Evolutionary conservation across 2,888 invertebrate species (phyloP).

Genomic region (Metalampra italica): DNA sequence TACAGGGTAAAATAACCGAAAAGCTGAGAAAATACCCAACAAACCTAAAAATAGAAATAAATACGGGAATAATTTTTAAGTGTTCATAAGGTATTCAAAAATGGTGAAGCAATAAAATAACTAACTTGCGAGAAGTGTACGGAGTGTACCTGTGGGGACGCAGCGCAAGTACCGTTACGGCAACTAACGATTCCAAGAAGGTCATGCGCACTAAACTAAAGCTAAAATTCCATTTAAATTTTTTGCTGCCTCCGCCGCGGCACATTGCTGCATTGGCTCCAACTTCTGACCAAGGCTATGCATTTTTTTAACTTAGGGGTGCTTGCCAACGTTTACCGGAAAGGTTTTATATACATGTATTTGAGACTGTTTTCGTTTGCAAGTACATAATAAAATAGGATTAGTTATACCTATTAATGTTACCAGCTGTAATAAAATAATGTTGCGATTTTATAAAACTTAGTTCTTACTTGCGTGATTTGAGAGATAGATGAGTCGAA

Average conservation of each 20-base stretch:
- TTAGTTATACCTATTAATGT: no score
- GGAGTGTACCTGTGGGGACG: constrained; percentile 55
- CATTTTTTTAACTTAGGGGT: constrained; percentile 19
- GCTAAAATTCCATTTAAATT: constrained; percentile 63
- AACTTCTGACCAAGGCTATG: constrained; percentile 26
- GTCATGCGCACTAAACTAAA: constrained; percentile 64
- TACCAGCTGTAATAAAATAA: no score
- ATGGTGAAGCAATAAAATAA: not conserved
- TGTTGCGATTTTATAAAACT: no score
- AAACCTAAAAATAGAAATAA: not conserved
- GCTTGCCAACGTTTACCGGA: not conserved
- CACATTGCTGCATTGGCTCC: constrained; percentile 25
- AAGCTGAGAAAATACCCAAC: not conserved
- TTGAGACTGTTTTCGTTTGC: no score
- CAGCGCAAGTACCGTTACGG: constrained; percentile 63
- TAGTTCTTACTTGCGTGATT: no score
- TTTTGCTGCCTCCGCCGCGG: constrained; percentile 43
- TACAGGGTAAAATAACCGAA: not conserved
- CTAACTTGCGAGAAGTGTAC: not conserved
- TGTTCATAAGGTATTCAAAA: not conserved
- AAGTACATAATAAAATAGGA: no score
- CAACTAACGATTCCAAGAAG: constrained; percentile 69
- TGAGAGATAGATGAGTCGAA: no score
- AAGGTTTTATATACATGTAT: no score
- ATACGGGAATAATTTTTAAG: not conserved